Conservation (phyloP, 2,113 vertebrate genomes). For the Melanocharis versteri region DNA sequence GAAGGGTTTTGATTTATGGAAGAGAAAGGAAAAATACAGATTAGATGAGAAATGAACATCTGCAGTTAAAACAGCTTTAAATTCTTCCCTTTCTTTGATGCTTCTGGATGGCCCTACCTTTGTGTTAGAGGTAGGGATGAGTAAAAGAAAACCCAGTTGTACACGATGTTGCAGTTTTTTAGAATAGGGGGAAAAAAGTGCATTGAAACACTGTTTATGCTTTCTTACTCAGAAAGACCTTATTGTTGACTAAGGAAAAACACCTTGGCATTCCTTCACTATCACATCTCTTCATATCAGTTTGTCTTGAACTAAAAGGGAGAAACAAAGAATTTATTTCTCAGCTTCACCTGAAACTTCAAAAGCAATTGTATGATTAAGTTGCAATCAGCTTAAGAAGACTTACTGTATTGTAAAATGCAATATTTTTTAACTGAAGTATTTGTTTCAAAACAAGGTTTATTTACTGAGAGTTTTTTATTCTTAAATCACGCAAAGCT, state of each 20-base stretch:
- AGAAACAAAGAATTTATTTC: slow-evolving; percentile 32
- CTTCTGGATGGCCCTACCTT: not conserved
- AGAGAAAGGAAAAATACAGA: not conserved
- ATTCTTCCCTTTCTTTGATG: not conserved
- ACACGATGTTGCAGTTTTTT: not conserved
- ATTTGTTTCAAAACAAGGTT: not conserved
- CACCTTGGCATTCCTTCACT: not conserved
- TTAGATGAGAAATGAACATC: not conserved
- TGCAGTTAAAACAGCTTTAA: not conserved
- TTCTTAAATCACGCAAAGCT: not conserved
- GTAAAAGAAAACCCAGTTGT: not conserved
- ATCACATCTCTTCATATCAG: slow-evolving; percentile 5
- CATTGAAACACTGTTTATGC: not conserved
- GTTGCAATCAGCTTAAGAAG: not conserved
- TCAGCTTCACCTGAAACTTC: slow-evolving; percentile 25
- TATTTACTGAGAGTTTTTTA: not conserved
- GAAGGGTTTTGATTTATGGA: not conserved
- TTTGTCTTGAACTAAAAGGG: not conserved
- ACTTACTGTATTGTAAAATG: not conserved
- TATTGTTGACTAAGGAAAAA: slow-evolving; percentile 28
- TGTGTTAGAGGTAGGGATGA: not conserved
- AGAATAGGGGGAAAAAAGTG: rapidly evolving
- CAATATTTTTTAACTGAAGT: not conserved
- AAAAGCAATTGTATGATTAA: slow-evolving; percentile 9
- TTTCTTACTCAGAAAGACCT: slow-evolving; percentile 16